Base-by-base conservation (phyloP, 2,797 vertebrate genomes). In the Gastrophryne carolinensis region DNA sequence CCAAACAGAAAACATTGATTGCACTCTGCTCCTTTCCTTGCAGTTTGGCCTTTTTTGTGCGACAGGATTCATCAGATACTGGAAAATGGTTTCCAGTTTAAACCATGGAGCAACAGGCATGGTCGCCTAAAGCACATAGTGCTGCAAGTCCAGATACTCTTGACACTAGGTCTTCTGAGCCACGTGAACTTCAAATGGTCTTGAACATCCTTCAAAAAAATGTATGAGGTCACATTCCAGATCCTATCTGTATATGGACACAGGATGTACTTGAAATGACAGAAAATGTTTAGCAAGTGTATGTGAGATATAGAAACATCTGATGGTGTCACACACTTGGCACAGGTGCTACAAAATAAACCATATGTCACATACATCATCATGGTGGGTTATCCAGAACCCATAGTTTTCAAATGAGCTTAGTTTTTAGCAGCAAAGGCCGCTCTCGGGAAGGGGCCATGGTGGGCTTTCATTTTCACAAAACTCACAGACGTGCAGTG, bases 351-450 rank as follows among this genome's bases (percentile, higher is more conserved):
- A 15, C 49, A 15, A 64, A 32, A 72, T 53, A 27, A 63, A 60
- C 50, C 37, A 34, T 68, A 69, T 66, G 47, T n/a, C 30, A n/a
- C n/a, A n/a, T 44, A 44, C 17, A 44, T 35, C 34, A 35, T 30
- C 8, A 65, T 30, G 21, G 24, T 15, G 44, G 39, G 15, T 34
- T 34, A 47, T 30, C 53, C 24, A 60, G 53, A 64, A 44, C 9
- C 41, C 29, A 47, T 50, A 15, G 27, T 54, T 67, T 39, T 29
- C 47, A 5, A 19, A 21, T 13, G 17, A 64, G 27, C 29, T 44
- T 68, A 76, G 80, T 80, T 60, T 80, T 70, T 80, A 84, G 92
- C 88, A 89, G 87, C 85, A 82, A 53, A 81, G 71, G 81, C 68
- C 78, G 82, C 81, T 64, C 79, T 76, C 65, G 75, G 44, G 73